Evolutionary conservation across 1,140 invertebrate genomes (phyloP), one percentile per base, ranked within the genome.

Genomic region (Eriosoma lanigerum): DNA sequence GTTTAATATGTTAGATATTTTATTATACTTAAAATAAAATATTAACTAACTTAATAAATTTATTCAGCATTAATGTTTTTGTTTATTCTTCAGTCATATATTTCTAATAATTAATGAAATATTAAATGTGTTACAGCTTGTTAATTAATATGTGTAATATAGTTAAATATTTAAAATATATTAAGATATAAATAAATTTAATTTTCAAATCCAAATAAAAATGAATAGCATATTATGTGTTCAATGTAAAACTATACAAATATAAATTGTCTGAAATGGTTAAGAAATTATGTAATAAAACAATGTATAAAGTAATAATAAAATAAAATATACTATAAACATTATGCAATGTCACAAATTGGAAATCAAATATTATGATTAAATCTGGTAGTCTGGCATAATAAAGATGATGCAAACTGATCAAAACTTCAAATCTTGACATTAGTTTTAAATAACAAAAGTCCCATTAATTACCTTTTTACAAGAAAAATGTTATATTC

Each of bases 121-220:
- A 44, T 66, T 66, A 4, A 44, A 46, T 13, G 12, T 15, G 10
- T 21, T 44, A 38, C 8, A 38, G 3, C 32, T 38, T n/a, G n/a
- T n/a, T n/a, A n/a, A n/a, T n/a, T n/a, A 66, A 66, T 66, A 15
- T 54, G 21, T 24, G 21, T 10, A 58, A 26, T 58, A 21, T 12
- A 58, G 21, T 56, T 56, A 58, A 58, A 58, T 58, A 58, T 24
- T 24, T 58, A 12, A n/a, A 58, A 62, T 29, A 32, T 62, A 62
- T 19, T 15, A 62, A 62, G 4, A 19, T 62, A 29, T 62, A 29
- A 62, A 62, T 54, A 62, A 32, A 32, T 19, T 72, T 29, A 12
- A 66, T 72, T 72, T 68, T 46, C 29, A 19, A 29, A 50, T 72
- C 0, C 17, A 15, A 70, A 26, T 15, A 44, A 38, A 60, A 29